phyloP scores from a whole-genome alignment of 1,140 invertebrate species.

The Aphelinus atriplicis region DNA sequence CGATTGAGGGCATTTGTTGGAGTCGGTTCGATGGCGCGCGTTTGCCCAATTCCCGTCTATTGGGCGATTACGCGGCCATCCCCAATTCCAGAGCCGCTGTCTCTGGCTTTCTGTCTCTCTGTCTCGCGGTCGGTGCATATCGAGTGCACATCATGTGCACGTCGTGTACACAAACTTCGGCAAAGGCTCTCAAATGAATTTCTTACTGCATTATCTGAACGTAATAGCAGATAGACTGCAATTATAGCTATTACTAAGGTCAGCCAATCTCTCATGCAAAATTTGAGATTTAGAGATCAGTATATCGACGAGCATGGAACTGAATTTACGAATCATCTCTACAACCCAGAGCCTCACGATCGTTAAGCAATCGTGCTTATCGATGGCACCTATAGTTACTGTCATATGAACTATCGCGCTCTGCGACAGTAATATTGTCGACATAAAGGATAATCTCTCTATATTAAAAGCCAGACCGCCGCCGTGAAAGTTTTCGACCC shows the following conservation, averaged over 20 bases:
- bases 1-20: too few species aligned
- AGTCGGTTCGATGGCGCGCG: too few species aligned
- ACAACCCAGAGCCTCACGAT: not conserved
- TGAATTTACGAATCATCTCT: not conserved
- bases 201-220: slow-evolving; percentile 32
- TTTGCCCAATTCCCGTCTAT: too few species aligned
- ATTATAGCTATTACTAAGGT: slow-evolving; percentile 27
- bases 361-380: not conserved
- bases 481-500: too few species aligned
- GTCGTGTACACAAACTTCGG: slow-evolving; percentile 21
- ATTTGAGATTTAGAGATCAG: not conserved
- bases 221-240: slow-evolving; percentile 20
- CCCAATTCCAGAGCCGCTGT: too few species aligned
- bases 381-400: not conserved
- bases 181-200: slow-evolving; percentile 40
- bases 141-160: too few species aligned
- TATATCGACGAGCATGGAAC: not conserved
- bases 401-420: not conserved
- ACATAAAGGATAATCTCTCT: slow-evolving; percentile 5
- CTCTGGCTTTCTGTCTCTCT: too few species aligned
- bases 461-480: too few species aligned
- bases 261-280: slow-evolving; percentile 25
- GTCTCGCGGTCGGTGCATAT: too few species aligned
- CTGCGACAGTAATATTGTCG: not conserved
- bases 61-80: too few species aligned